phyloP scores from a whole-genome alignment of 2,113 vertebrate species.

The Pyrgilauda ruficollis region DNA sequence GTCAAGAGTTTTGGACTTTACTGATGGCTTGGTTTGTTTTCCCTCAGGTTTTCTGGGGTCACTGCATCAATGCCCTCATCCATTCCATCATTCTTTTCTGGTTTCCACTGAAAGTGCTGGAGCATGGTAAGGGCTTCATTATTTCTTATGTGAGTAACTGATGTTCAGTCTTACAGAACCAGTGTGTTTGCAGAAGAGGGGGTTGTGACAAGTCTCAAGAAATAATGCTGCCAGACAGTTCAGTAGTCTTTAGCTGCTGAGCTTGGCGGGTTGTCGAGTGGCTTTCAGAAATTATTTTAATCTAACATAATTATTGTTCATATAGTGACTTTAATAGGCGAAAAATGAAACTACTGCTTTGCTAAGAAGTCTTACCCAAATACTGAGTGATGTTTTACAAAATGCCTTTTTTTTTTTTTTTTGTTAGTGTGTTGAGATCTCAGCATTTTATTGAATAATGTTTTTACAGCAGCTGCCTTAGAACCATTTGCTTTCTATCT shows the following conservation, averaged over 20 bases:
- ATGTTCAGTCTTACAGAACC: neutral
- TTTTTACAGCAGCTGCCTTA: neutral
- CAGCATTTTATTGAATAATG: neutral
- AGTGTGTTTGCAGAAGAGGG: neutral
- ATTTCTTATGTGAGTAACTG: slow-evolving; percentile 42
- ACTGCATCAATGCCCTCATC: slow-evolving; percentile 98
- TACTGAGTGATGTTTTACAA: neutral
- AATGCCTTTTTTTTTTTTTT: neutral
- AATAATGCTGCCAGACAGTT: slow-evolving; percentile 13
- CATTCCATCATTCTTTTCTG: slow-evolving; percentile 99
- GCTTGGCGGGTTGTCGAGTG: neutral
- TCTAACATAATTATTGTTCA: neutral
- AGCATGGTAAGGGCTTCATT: slow-evolving; percentile 85
- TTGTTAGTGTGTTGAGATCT: neutral
- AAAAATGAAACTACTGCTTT: neutral
- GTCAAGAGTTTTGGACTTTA: slow-evolving; percentile 66
- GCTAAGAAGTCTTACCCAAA: neutral
- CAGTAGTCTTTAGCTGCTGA: slow-evolving; percentile 2
- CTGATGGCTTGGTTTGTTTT: slow-evolving; percentile 74
- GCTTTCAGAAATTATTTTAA: slow-evolving; percentile 13
- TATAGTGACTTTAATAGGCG: neutral
- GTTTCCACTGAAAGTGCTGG: slow-evolving; percentile 95
- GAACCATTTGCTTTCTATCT: neutral
- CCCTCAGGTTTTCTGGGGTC: slow-evolving; percentile 96
- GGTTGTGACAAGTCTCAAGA: slow-evolving; percentile 1